A percentile compares a stretch with the other conserved stretches of the same genome.
Evolutionary conservation across 1,140 invertebrate species (phyloP).

Genomic region (Mylabris phalerata): DNA sequence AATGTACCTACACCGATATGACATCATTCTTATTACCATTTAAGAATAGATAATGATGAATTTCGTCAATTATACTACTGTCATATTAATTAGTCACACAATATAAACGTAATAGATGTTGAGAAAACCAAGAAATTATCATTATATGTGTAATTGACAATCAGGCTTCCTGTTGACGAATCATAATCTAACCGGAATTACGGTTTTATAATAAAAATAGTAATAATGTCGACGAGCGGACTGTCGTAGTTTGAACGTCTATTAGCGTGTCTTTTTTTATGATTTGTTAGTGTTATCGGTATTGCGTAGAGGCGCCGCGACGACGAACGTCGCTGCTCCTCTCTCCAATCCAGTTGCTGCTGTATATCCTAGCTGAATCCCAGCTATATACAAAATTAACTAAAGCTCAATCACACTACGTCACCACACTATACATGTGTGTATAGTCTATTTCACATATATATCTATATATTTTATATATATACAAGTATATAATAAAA

Average conservation of each 20-base stretch:
- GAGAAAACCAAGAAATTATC: too few relatives aligned
- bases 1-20: too few relatives aligned
- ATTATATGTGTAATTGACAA: too few relatives aligned
- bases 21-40: too few relatives aligned
- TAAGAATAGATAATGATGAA: too few relatives aligned
- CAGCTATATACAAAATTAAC: constrained; percentile 32
- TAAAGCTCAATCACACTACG: constrained; percentile 25
- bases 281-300: constrained; percentile 8
- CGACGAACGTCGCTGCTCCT: constrained; percentile 11
- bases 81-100: too few relatives aligned
- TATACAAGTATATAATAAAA: too few relatives aligned
- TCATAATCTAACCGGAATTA: constrained; percentile 14
- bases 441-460: too few relatives aligned
- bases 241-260: too few relatives aligned
- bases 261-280: constrained; percentile 6
- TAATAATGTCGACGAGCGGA: not conserved
- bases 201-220: constrained; percentile 14
- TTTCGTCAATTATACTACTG: too few relatives aligned
- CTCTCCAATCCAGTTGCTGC: not conserved
- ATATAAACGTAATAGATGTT: too few relatives aligned
- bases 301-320: constrained; percentile 9
- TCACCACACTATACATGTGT: not conserved
- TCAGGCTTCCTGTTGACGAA: constrained; percentile 3
- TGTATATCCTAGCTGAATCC: constrained; percentile 13
- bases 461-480: too few relatives aligned